Percentiles rank a stretch among this genome's conserved stretches.
Evolutionary conservation across 2,888 invertebrate species (phyloP).

Genomic region (Drosophila setosimentum): DNA sequence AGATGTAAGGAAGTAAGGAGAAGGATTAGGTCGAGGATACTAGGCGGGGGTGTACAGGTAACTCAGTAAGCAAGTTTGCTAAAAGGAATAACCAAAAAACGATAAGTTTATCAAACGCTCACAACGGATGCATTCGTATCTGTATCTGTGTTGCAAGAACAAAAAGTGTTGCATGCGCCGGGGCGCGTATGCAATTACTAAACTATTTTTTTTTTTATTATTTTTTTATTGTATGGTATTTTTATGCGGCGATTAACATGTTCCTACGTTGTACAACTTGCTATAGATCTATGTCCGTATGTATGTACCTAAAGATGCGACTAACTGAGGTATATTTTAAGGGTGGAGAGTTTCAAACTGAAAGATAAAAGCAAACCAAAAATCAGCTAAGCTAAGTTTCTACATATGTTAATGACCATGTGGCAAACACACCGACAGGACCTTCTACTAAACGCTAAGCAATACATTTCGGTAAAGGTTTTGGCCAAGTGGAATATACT

Average conservation of each 20-base stretch:
- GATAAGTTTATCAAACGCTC: constrained; percentile 30
- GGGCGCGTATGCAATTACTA: constrained; percentile 49
- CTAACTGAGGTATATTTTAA: constrained; percentile 63
- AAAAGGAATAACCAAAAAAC: constrained; percentile 46
- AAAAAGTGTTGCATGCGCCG: constrained; percentile 35
- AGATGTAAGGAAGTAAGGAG: constrained; percentile 2
- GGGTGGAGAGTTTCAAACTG: constrained; percentile 1
- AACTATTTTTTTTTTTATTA: constrained; percentile 48
- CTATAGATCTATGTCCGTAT: constrained; percentile 42
- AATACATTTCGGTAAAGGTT: constrained; percentile 60
- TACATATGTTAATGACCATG: constrained; percentile 14
- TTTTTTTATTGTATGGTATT: constrained; percentile 14
- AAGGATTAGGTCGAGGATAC: constrained; percentile 22
- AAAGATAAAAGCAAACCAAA: constrained; percentile 1
- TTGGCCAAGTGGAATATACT: constrained; percentile 16
- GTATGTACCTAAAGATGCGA: constrained; percentile 58
- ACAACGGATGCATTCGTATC: constrained; percentile 8
- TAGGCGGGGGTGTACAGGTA: constrained; percentile 64
- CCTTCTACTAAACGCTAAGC: constrained; percentile 52
- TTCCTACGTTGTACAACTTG: constrained; percentile 72
- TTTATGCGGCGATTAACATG: constrained; percentile 76
- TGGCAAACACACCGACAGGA: constrained; percentile 25
- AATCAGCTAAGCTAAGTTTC: constrained; percentile 21
- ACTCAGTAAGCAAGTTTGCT: constrained; percentile 77
- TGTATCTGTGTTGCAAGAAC: constrained; percentile 7